Evolutionary conservation across 1,140 invertebrate species (phyloP), one percentile per base, ranked within the genome.

Genomic region (Heliconius congener): DNA sequence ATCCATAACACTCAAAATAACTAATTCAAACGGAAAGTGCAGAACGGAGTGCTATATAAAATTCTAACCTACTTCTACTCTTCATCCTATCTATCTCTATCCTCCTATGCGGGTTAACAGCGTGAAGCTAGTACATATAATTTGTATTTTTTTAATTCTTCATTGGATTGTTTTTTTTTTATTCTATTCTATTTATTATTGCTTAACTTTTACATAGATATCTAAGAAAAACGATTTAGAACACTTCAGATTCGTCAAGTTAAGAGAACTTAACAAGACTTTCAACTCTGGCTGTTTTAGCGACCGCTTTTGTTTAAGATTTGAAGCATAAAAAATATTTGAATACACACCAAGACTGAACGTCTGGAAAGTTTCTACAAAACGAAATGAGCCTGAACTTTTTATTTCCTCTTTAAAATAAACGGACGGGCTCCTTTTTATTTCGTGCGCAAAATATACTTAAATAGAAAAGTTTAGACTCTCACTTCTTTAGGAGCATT

Each of bases 261-360:
- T 30, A 30, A 66, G 13, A 66, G 27, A 66, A 66, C 23, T 66
- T 66, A 66, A 27, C 60, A 66, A 16, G 60, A 66, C 11, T 30
- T 13, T 30, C 60, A 60, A 30, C 60, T 66, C 60, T 30, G 19
- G 72, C 72, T 16, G 23, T n/a, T 73, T 73, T 23, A 23, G 39
- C 19, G 39, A 50, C 42, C 16, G 72, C 39, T 73, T 46, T 66
- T 66, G 60, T 66, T 66, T 66, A 66, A 66, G 2, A 66, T 66
- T 66, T 66, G 60, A 66, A 30, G 60, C 13, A 27, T 66, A 73
- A 73, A 73, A 73, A 73, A 73, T 46, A 16, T 73, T 73, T 73
- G 72, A 46, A 73, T 73, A 46, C 72, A 72, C 34, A 72, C 71
- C 19, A 72, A 72, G n/a, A 73, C 19, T 16, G n/a, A 27, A 16